Conservation (phyloP, 2,797 vertebrate species). For the Pachyuromys duprasi region DNA sequence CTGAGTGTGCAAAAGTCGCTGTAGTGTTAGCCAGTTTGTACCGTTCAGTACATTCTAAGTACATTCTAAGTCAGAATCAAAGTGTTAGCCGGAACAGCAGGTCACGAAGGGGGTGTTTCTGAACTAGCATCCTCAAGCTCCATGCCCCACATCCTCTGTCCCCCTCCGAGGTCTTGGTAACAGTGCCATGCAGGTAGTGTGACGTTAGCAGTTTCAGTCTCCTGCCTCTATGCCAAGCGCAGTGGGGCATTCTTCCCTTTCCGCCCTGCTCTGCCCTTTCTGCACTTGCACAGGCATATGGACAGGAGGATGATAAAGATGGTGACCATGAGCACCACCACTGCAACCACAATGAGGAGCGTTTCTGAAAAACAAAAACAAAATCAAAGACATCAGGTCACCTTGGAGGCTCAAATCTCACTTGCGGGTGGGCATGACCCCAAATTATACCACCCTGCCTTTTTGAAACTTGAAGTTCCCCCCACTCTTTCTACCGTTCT, state of each 20-base stretch:
- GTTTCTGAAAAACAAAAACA: slow-evolving; percentile 75
- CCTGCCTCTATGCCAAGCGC: slow-evolving; percentile 74
- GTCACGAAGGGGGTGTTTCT: background rate
- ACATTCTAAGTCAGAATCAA: no score
- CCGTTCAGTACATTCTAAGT: slow-evolving; percentile 57
- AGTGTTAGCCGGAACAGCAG: background rate
- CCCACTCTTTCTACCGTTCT: background rate
- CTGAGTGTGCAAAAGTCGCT: slow-evolving; percentile 66
- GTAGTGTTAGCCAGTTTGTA: slow-evolving; percentile 72
- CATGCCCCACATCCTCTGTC: no score
- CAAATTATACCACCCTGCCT: background rate
- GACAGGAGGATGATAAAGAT: slow-evolving; percentile 82
- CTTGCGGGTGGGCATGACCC: background rate
- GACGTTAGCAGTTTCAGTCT: background rate
- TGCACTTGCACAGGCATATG: slow-evolving; percentile 88
- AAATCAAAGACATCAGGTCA: slow-evolving; percentile 49
- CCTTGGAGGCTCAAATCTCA: background rate
- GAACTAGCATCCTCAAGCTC: background rate
- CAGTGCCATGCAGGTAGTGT: background rate
- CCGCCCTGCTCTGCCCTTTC: slow-evolving; percentile 64
- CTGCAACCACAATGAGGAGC: slow-evolving; percentile 85
- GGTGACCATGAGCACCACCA: slow-evolving; percentile 85
- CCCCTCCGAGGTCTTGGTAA: background rate
- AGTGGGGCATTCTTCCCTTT: slow-evolving; percentile 81
- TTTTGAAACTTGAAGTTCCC: background rate